phyloP scores from a whole-genome alignment of 2,888 invertebrate genomes.

The Limnephilus auricula region DNA sequence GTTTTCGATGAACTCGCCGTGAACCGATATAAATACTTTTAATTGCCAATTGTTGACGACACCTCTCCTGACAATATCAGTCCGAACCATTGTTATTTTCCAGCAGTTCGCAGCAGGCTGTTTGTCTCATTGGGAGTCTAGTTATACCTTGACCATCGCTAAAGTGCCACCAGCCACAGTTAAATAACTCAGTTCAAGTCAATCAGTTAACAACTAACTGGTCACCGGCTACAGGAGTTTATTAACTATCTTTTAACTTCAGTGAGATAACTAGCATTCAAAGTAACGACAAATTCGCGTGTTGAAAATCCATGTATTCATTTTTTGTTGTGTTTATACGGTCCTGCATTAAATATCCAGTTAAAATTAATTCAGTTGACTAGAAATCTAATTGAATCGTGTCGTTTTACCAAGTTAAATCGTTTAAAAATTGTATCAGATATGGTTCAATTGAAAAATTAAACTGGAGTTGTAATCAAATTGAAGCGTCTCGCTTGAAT shows the following conservation, averaged over 20 bases:
- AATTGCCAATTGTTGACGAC: not conserved
- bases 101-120: not conserved
- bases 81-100: conserved; percentile 8
- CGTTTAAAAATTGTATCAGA: not conserved
- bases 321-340: not conserved
- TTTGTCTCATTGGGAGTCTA: not conserved
- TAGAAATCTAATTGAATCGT: not conserved
- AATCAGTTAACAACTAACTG: not conserved
- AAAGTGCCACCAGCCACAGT: not conserved
- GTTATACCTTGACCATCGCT: not conserved
- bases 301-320: not conserved
- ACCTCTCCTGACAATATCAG: not conserved
- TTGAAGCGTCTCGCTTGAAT: not conserved
- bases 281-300: not conserved
- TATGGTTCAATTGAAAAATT: no score
- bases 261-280: not conserved
- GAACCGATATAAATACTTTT: no score
- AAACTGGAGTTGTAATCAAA: not conserved
- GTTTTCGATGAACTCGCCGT: no score
- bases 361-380: not conserved
- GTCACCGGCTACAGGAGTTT: not conserved
- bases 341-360: not conserved
- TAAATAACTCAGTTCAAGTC: not conserved
- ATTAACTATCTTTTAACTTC: not conserved
- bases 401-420: not conserved